Percentiles rank a stretch among this genome's conserved stretches.
Evolutionary conservation across 2,888 invertebrate species (phyloP).

Genomic region (Herminia tarsipennalis): DNA sequence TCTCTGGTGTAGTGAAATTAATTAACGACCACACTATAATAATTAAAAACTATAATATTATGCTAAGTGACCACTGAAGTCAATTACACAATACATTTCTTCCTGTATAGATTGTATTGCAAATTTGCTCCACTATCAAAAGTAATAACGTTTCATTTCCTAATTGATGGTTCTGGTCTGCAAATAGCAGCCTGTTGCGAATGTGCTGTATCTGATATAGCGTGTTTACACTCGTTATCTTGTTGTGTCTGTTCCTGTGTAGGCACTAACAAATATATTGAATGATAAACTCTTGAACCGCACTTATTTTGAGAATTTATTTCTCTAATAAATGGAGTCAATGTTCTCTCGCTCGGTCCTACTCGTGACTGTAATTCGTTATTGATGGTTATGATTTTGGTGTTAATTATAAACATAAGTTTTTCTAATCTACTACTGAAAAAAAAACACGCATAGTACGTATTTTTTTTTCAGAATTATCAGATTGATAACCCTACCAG

Average conservation of each 20-base stretch:
- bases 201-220: conserved; percentile 39
- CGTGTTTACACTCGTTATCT: conserved; percentile 46
- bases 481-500: too few relatives aligned
- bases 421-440: too few relatives aligned
- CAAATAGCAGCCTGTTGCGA: conserved; percentile 31
- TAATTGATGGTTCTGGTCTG: conserved; percentile 21
- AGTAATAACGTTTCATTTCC: conserved; percentile 25
- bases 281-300: conserved; percentile 49
- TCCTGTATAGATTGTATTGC: neutral
- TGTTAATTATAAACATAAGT: too few relatives aligned
- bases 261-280: conserved; percentile 25
- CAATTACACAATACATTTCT: neutral
- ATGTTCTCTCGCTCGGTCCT: too few relatives aligned
- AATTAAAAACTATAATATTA: too few relatives aligned
- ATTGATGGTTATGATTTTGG: too few relatives aligned
- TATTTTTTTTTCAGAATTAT: neutral
- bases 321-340: conserved; percentile 30
- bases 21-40: too few relatives aligned
- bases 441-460: too few relatives aligned
- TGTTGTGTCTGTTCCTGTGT: conserved; percentile 42
- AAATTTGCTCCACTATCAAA: conserved; percentile 12
- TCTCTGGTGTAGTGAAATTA: too few relatives aligned
- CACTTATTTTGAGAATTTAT: conserved; percentile 37
- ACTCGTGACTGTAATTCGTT: too few relatives aligned
- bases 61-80: too few relatives aligned